Evolutionary conservation across 2,797 vertebrate species (phyloP), one percentile per base, ranked within the genome.

Genomic region (Heterohyrax brucei): DNA sequence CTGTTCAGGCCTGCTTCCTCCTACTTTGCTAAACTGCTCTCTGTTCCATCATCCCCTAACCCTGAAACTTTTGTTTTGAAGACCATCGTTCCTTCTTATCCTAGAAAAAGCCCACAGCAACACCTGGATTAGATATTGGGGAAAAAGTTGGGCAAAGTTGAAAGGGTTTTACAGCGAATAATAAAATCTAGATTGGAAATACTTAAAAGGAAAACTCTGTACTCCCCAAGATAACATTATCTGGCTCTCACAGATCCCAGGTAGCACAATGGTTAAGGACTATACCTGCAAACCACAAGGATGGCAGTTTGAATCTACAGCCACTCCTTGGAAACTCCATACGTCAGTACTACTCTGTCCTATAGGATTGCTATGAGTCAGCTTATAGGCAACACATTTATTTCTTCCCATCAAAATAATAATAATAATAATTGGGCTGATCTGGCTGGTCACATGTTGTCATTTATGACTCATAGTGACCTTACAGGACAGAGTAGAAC

Each of bases 151-250:
- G 90, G 12, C 68, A 90, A 91, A 94, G 18, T 73, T 94, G 30
- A 94, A 93, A 89, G 66, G 93, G 78, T 68, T 93, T 91, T 92
- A 93, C 24, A 88, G 30, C 46, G 21, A 90, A 80, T 86, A 97
- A 87, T 78, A 78, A 89, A 92, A 92, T 96, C 85, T 90, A 89
- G 8, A 91, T 95, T 48, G 70, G 64, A 89, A 73, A 62, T 22
- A 93, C 64, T 89, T 92, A 83, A 91, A 93, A 94, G 50, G 48
- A 94, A 97, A 73, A 88, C 10, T 21, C 24, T 87, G 68, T 87
- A 93, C 50, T 78, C 64, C 19, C 26, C 48, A 81, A 24, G 72
- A n/a, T 91, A 61, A 79, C 6, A 89, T 73, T 93, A 66, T 80
- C 62, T 75, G 50, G 87, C 53, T 75, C 68, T 95, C 80, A 56